Conservation (phyloP, 1,140 invertebrate genomes). For the Nephotettix cincticeps region DNA sequence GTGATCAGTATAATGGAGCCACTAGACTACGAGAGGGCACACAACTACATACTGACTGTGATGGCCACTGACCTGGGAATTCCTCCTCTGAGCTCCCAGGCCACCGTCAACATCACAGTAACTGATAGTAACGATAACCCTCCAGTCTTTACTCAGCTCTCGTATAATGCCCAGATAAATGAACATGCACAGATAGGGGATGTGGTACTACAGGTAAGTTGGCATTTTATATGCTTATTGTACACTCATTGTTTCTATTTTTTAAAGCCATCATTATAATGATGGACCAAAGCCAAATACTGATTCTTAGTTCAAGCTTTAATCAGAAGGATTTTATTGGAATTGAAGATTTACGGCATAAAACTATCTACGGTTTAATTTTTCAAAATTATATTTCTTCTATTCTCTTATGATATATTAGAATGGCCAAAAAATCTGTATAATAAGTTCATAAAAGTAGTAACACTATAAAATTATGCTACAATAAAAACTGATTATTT, state of each 20-base stretch:
- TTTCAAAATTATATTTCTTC: no score
- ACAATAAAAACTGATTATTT: no score
- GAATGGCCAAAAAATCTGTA: no score
- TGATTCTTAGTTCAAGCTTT: no score
- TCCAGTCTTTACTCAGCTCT: conserved; percentile 76
- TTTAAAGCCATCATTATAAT: no score
- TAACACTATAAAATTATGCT: no score
- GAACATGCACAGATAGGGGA: conserved; percentile 75
- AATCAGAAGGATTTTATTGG: no score
- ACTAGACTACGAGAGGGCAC: conserved; percentile 81
- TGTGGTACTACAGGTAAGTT: conserved; percentile 65
- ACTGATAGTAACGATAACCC: conserved; percentile 88
- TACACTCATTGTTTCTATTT: not conserved
- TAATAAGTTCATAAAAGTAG: no score
- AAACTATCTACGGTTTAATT: no score
- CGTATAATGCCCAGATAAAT: conserved; percentile 74
- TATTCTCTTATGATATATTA: no score
- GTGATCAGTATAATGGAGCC: conserved; percentile 73
- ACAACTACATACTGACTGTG: conserved; percentile 86
- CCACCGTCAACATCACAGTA: conserved; percentile 84
- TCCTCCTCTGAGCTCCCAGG: conserved; percentile 82
- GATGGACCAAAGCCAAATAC: no score
- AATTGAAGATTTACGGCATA: no score
- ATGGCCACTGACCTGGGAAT: conserved; percentile 85
- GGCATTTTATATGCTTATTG: not conserved